Percentiles rank a stretch among this genome's conserved stretches.
These are phyloP conservation scores for Netelia melanura DNA, from an alignment of 2,888 invertebrate species.

Conservation along the genomic window DNA sequence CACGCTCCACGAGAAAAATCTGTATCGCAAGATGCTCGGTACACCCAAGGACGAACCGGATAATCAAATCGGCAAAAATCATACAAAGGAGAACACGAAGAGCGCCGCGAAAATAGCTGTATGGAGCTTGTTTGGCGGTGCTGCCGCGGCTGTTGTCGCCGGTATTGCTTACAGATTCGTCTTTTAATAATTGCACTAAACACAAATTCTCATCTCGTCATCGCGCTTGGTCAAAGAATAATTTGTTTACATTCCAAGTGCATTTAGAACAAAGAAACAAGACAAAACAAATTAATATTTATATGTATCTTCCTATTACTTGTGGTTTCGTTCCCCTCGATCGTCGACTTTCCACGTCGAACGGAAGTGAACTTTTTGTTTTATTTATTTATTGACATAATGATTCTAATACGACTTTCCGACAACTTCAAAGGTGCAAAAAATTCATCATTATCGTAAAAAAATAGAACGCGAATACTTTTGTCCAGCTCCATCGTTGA, in stretches of 20 bases:
- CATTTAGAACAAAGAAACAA: slow-evolving; percentile 21
- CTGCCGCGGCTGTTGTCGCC: slow-evolving; percentile 89
- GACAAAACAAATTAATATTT: background rate
- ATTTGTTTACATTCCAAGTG: slow-evolving; percentile 56
- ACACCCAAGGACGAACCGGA: slow-evolving; percentile 69
- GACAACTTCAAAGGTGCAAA: background rate
- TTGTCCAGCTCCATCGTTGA: too few relatives aligned
- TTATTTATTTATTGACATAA: too few relatives aligned
- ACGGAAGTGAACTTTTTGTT: too few relatives aligned
- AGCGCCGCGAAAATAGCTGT: slow-evolving; percentile 85
- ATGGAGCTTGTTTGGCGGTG: slow-evolving; percentile 90
- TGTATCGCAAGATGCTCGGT: slow-evolving; percentile 90
- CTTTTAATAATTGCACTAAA: slow-evolving; percentile 48
- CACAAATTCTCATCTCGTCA: background rate
- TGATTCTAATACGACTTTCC: background rate
- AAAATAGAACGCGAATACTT: too few relatives aligned
- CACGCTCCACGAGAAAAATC: slow-evolving; percentile 87
- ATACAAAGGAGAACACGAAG: slow-evolving; percentile 65
- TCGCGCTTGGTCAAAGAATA: slow-evolving; percentile 28
- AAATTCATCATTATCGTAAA: background rate
- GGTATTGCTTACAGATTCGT: slow-evolving; percentile 90
- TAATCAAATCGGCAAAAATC: slow-evolving; percentile 51
- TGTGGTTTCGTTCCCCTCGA: background rate
- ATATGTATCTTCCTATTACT: slow-evolving; percentile 9
- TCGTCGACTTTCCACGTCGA: background rate